Conservation (phyloP, 2,797 vertebrate species). For the Molothrus aeneus region DNA sequence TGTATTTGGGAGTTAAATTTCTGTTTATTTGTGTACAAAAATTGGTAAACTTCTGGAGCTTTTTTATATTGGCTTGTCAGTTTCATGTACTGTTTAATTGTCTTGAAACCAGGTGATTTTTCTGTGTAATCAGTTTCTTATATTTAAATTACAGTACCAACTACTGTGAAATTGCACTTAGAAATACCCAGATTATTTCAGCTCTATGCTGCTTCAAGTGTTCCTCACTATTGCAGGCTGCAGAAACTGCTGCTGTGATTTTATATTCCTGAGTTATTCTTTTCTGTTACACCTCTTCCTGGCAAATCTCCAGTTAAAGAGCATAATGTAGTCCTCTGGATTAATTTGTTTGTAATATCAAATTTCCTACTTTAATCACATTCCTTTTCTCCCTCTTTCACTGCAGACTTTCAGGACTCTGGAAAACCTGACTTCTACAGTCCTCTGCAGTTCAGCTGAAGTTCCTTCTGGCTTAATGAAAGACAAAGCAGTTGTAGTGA, state of each 20-base stretch:
- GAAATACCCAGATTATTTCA: neutral
- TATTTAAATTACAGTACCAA: neutral
- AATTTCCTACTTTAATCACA: neutral
- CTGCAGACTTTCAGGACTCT: slow-evolving; percentile 76
- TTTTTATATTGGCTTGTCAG: neutral
- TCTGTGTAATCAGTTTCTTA: neutral
- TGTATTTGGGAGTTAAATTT: neutral
- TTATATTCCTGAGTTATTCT: neutral
- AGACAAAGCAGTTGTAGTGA: slow-evolving; percentile 85
- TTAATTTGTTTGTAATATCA: neutral
- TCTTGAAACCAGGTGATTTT: neutral
- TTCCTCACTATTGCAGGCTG: neutral
- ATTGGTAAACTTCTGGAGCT: neutral
- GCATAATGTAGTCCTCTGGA: neutral
- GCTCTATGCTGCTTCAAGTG: neutral
- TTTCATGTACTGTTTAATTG: neutral
- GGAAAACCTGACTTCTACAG: slow-evolving; percentile 80
- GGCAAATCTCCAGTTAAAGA: neutral
- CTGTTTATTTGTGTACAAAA: neutral
- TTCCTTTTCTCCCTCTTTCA: neutral
- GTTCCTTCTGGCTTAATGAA: slow-evolving; percentile 66
- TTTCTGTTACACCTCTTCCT: neutral
- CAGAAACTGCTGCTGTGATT: neutral
- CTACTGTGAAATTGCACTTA: neutral
- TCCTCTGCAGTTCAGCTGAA: slow-evolving; percentile 82